phyloP scores from a whole-genome alignment of 1,140 invertebrate genomes.

The Phenacoccus solenopsis region DNA sequence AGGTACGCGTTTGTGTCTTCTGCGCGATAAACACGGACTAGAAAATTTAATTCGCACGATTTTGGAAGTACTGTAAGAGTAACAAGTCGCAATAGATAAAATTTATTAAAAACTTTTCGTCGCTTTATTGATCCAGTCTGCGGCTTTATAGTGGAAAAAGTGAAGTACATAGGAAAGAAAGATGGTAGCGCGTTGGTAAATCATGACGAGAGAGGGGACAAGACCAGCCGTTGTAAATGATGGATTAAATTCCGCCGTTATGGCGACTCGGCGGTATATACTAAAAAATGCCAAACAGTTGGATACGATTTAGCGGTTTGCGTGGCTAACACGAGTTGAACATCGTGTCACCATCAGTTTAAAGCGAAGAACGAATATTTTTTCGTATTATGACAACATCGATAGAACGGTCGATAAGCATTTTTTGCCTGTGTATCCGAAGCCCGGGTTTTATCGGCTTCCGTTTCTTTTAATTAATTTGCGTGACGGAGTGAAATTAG shows the following conservation, averaged over 20 bases:
- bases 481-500: background rate
- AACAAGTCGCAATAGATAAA: too few species aligned
- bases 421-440: too few species aligned
- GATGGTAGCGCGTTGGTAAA: background rate
- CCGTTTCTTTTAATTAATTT: background rate
- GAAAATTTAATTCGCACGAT: too few species aligned
- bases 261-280: too few species aligned
- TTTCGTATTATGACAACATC: background rate
- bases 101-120: conserved; percentile 4
- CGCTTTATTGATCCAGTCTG: background rate
- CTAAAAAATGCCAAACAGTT: background rate
- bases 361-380: background rate
- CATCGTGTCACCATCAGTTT: background rate
- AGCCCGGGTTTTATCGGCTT: background rate
- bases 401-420: too few species aligned
- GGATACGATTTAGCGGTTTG: background rate
- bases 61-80: too few species aligned
- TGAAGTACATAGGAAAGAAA: too few species aligned
- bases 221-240: background rate
- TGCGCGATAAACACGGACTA: too few species aligned
- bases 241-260: background rate
- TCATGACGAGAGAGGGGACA: background rate
- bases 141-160: background rate
- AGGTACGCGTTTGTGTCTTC: too few species aligned
- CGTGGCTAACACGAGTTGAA: background rate